These are phyloP conservation scores for Tachina lurida DNA, from an alignment of 2,888 invertebrate species.

Conservation along the genomic window DNA sequence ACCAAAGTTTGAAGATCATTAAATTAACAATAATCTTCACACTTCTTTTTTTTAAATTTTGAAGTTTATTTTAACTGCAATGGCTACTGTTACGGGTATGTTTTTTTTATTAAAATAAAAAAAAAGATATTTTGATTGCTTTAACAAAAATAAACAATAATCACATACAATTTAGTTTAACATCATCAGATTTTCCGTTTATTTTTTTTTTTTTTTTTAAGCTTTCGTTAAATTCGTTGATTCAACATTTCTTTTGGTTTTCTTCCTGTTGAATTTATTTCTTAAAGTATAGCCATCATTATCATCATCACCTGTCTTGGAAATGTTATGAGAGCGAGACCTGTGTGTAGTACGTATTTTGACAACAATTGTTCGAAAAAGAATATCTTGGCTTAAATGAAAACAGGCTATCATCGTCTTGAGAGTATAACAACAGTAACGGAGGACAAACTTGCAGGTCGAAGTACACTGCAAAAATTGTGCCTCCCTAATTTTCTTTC, in stretches of 20 bases:
- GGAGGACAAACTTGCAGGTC: slow-evolving; percentile 37
- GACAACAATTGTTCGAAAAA: slow-evolving; percentile 52
- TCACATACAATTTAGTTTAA: slow-evolving; percentile 60
- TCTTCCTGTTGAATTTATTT: slow-evolving; percentile 49
- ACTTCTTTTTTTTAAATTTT: not conserved
- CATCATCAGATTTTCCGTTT: slow-evolving; percentile 56
- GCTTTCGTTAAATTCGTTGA: slow-evolving; percentile 52
- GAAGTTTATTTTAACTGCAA: slow-evolving; percentile 43
- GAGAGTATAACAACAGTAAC: slow-evolving; percentile 43
- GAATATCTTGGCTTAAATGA: slow-evolving; percentile 57
- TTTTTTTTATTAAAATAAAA: slow-evolving; percentile 30
- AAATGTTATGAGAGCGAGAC: slow-evolving; percentile 50
- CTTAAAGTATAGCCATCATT: slow-evolving; percentile 59
- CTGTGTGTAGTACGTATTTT: slow-evolving; percentile 45
- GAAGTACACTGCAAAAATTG: slow-evolving; percentile 41
- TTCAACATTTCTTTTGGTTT: slow-evolving; percentile 46
- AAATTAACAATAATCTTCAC: slow-evolving; percentile 58
- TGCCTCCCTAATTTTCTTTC: too few relatives aligned
- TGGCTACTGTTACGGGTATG: slow-evolving; percentile 50
- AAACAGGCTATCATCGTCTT: slow-evolving; percentile 48
- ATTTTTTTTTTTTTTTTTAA: slow-evolving; percentile 22
- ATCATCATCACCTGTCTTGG: slow-evolving; percentile 64
- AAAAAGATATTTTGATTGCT: slow-evolving; percentile 55
- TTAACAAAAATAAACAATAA: slow-evolving; percentile 60
- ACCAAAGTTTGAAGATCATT: slow-evolving; percentile 34